Conservation (phyloP, 2,888 invertebrate genomes). For the Diarsia rubi region DNA sequence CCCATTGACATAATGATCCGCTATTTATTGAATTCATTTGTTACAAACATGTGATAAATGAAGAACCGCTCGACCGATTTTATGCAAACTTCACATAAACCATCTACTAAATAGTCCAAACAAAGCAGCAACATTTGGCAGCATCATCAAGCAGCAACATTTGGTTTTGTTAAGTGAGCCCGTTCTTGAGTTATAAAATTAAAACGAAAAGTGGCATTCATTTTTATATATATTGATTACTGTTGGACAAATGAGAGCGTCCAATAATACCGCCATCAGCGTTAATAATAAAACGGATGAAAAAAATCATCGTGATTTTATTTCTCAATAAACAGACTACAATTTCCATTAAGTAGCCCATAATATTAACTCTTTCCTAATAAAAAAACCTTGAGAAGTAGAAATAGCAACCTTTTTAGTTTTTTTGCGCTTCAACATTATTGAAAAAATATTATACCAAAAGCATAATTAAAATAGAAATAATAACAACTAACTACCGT, state of each 20-base stretch:
- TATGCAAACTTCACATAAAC: too few species aligned
- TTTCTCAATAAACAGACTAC: not conserved
- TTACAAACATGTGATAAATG: too few species aligned
- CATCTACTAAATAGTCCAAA: too few species aligned
- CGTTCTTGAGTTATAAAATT: too few species aligned
- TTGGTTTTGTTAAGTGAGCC: too few species aligned
- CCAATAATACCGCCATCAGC: not conserved
- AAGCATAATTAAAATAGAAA: not conserved
- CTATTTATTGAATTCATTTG: too few species aligned
- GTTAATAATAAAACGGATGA: not conserved
- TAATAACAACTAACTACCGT: constrained; percentile 10
- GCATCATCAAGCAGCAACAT: too few species aligned
- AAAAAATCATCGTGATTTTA: not conserved
- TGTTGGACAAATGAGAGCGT: not conserved
- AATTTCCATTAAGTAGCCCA: not conserved
- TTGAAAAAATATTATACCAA: not conserved
- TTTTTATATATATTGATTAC: too few species aligned
- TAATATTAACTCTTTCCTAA: not conserved
- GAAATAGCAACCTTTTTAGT: not conserved
- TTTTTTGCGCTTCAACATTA: not conserved
- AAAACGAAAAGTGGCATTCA: too few species aligned
- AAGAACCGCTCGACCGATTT: too few species aligned
- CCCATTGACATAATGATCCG: too few species aligned
- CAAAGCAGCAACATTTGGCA: too few species aligned
- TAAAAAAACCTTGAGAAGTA: not conserved